These are phyloP conservation scores for Coecobrya sp. DNA, from an alignment of 2,888 invertebrate genomes.

Conservation along the genomic window DNA sequence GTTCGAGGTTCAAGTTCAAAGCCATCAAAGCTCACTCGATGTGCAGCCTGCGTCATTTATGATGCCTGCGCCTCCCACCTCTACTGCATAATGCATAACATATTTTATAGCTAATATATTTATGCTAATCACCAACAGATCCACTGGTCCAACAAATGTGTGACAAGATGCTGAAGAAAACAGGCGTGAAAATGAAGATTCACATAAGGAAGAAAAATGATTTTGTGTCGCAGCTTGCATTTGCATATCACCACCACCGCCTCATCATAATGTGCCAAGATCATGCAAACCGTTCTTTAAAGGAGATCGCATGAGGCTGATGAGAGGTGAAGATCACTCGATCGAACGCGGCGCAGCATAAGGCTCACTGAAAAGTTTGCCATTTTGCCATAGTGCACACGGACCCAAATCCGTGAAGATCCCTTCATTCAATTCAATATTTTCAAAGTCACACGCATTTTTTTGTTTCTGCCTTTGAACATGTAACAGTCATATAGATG, in stretches of 20 bases:
- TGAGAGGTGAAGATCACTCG: neutral
- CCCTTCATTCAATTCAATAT: neutral
- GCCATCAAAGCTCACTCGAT: neutral
- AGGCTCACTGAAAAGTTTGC: neutral
- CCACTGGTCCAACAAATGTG: neutral
- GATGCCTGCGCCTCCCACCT: neutral
- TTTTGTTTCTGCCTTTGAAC: too few relatives aligned
- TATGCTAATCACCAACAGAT: neutral
- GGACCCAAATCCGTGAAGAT: neutral
- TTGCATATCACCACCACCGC: neutral
- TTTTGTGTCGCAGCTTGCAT: neutral
- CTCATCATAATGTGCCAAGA: neutral
- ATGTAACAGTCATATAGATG: neutral
- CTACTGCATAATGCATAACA: neutral
- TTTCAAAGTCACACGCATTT: neutral
- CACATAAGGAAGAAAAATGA: neutral
- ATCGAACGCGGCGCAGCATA: neutral
- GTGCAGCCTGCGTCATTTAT: neutral
- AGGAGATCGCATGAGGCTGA: neutral
- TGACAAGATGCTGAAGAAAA: neutral
- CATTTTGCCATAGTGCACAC: neutral
- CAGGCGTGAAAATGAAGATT: neutral
- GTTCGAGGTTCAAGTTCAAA: neutral
- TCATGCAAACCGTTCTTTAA: neutral
- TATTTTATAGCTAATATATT: neutral